phyloP scores from a whole-genome alignment of 2,888 invertebrate species.

The Oxyteleia sp. region DNA sequence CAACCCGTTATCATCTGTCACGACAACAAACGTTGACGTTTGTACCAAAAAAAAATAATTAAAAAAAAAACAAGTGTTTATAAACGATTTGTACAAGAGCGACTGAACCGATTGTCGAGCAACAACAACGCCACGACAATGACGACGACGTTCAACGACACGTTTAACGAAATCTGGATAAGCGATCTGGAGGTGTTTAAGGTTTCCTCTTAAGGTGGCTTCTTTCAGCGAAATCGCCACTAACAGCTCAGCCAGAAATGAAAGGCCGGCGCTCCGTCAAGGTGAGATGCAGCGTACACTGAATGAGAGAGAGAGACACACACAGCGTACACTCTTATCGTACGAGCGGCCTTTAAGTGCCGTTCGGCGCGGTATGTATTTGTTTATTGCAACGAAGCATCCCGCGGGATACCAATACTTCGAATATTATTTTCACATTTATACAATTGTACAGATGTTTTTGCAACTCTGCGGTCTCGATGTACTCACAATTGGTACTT shows the following conservation, averaged over 20 bases:
- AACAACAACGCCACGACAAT: constrained; percentile 23
- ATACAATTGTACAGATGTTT: constrained; percentile 29
- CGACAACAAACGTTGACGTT: constrained; percentile 19
- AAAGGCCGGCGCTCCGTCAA: constrained; percentile 84
- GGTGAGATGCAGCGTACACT: constrained; percentile 87
- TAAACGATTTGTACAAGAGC: constrained; percentile 26
- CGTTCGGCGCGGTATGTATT: constrained; percentile 86
- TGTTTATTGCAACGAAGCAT: constrained; percentile 76
- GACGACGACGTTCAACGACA: constrained; percentile 25
- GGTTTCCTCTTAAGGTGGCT: constrained; percentile 86
- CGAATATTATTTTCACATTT: constrained; percentile 39
- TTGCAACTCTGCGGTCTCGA: not conserved
- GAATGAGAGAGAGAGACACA: too few species aligned
- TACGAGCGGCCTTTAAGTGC: constrained; percentile 80
- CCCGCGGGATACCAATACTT: constrained; percentile 22
- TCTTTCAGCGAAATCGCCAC: constrained; percentile 75
- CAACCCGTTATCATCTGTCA: constrained; percentile 10
- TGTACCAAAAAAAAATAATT: too few species aligned
- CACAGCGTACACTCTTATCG: constrained; percentile 28
- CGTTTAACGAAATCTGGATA: constrained; percentile 81
- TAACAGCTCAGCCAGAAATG: constrained; percentile 67
- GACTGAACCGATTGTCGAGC: constrained; percentile 24
- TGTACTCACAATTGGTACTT: not conserved
- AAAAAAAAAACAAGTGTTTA: too few species aligned
- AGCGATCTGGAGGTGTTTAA: constrained; percentile 87